Conservation (phyloP, 2,888 invertebrate genomes). For the Sarcophaga carnaria region DNA sequence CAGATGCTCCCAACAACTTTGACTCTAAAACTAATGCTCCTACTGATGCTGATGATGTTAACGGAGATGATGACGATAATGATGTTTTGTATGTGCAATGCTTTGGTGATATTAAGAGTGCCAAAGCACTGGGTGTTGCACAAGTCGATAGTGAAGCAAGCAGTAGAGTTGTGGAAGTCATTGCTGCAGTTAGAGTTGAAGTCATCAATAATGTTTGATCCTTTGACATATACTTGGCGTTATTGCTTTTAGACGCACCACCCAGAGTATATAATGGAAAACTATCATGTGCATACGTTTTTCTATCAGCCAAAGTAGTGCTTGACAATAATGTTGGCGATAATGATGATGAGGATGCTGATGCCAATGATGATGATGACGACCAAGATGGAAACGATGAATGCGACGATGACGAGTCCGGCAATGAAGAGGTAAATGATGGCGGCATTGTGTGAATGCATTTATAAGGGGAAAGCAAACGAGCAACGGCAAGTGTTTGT, state of each 20-base stretch:
- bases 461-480: constrained; percentile 23
- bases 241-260: constrained; percentile 69
- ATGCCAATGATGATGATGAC: background rate
- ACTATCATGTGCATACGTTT: constrained; percentile 62
- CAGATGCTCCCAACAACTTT: constrained; percentile 59
- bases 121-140: constrained; percentile 45
- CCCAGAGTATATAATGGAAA: constrained; percentile 57
- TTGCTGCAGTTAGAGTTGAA: constrained; percentile 54
- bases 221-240: constrained; percentile 71
- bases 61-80: background rate
- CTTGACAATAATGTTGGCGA: constrained; percentile 38
- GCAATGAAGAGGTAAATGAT: constrained; percentile 9
- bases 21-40: constrained; percentile 41
- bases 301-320: constrained; percentile 36
- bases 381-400: constrained; percentile 32
- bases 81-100: background rate
- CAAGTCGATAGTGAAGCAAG: constrained; percentile 65
- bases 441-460: constrained; percentile 38
- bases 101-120: constrained; percentile 1
- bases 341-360: background rate
- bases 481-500: constrained; percentile 56
- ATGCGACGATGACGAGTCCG: constrained; percentile 31
- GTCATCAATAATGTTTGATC: constrained; percentile 72
- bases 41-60: constrained; percentile 31
- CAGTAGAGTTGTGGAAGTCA: constrained; percentile 21